Evolutionary conservation across 2,888 invertebrate species (phyloP).

Genomic region (Schizaphis graminum): DNA sequence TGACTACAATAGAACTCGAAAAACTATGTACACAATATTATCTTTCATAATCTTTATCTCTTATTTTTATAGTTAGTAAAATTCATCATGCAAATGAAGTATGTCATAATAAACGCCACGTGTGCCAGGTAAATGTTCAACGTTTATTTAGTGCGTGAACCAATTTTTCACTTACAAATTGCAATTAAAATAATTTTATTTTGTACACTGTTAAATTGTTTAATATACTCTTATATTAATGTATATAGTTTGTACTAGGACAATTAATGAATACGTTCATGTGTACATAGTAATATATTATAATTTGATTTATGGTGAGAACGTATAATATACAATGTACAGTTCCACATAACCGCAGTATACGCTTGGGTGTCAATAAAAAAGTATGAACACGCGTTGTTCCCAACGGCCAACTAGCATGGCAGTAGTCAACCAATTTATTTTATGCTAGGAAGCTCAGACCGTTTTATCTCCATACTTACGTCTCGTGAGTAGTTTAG

Average conservation of each 20-base stretch:
- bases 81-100: slow-evolving; percentile 5
- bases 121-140: not conserved
- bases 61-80: not conserved
- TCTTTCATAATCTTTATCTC: slow-evolving; percentile 6
- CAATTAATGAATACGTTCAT: not conserved
- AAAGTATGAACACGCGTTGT: not conserved
- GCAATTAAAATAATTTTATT: not conserved
- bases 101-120: not conserved
- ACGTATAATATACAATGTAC: not conserved
- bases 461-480: not conserved
- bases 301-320: slow-evolving; percentile 10
- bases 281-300: not conserved
- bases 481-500: not conserved
- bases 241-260: not conserved
- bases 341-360: not conserved
- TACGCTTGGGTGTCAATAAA: not conserved
- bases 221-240: not conserved
- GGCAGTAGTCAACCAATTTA: not conserved
- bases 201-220: not conserved
- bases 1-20: not conserved
- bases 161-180: not conserved
- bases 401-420: not conserved
- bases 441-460: not conserved
- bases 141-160: not conserved
- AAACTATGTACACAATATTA: not conserved